phyloP scores from a whole-genome alignment of 2,888 invertebrate genomes.

The Phlogophora meticulosa region DNA sequence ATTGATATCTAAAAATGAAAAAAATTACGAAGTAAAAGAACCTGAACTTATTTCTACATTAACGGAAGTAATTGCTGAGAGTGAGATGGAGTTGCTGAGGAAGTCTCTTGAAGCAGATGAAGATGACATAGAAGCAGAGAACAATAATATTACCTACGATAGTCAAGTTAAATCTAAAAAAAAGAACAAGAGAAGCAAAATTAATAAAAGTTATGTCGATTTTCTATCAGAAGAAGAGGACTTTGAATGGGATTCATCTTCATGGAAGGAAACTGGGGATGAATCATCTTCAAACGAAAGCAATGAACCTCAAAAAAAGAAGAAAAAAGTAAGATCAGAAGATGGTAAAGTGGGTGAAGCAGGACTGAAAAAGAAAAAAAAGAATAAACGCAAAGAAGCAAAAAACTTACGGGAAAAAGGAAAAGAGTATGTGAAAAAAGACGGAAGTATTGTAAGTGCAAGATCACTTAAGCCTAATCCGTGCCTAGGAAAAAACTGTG shows the following conservation, averaged over 20 bases:
- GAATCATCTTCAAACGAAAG: background rate
- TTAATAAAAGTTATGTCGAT: slow-evolving; percentile 42
- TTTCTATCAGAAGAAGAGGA: slow-evolving; percentile 38
- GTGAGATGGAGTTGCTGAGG: slow-evolving; percentile 10
- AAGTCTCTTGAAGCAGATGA: slow-evolving; percentile 10
- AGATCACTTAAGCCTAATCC: slow-evolving; percentile 33
- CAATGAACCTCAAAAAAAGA: slow-evolving; percentile 2
- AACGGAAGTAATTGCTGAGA: slow-evolving; percentile 15
- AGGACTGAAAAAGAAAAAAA: slow-evolving; percentile 15
- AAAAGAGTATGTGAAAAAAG: slow-evolving; percentile 21
- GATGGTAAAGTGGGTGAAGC: slow-evolving; percentile 12
- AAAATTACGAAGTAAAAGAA: background rate
- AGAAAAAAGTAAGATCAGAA: slow-evolving; percentile 4
- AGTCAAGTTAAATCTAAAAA: slow-evolving; percentile 2
- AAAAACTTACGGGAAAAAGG: slow-evolving; percentile 12
- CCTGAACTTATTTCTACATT: slow-evolving; percentile 13
- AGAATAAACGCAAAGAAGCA: slow-evolving; percentile 18
- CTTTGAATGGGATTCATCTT: slow-evolving; percentile 16
- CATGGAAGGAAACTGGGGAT: slow-evolving; percentile 7
- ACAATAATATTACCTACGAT: slow-evolving; percentile 5
- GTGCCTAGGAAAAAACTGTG: slow-evolving; percentile 32
- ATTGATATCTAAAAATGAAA: slow-evolving; percentile 1
- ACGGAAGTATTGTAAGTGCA: slow-evolving; percentile 16
- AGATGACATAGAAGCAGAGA: slow-evolving; percentile 15
- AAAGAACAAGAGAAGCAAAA: slow-evolving; percentile 3